Evolutionary conservation across 2,113 vertebrate species (phyloP).

Genomic region (Oxyruncus cristatus): DNA sequence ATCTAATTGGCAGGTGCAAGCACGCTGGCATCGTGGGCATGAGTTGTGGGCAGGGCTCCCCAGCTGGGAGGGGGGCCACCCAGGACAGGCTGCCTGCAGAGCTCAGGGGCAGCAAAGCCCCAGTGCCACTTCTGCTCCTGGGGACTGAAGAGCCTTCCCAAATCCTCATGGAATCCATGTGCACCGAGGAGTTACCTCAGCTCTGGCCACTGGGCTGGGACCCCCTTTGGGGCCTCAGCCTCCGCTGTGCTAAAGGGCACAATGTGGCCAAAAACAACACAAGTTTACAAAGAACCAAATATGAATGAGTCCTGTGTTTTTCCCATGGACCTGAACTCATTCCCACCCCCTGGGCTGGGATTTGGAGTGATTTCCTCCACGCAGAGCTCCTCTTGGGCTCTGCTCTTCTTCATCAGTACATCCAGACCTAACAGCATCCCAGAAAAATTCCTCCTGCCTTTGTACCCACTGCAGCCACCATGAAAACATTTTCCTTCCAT

Average conservation of each 20-base stretch:
- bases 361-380: not conserved
- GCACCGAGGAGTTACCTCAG: rapidly evolving
- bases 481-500: not conserved
- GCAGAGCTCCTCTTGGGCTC: not conserved
- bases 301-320: rapidly evolving
- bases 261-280: not conserved
- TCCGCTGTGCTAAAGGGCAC: rapidly evolving
- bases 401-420: not conserved
- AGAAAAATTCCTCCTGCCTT: not conserved
- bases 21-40: not conserved
- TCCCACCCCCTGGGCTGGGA: not conserved
- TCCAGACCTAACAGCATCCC: not conserved
- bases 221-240: rapidly evolving
- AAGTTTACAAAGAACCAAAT: not conserved
- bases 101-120: not conserved
- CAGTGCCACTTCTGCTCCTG: rapidly evolving
- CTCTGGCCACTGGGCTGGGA: not conserved
- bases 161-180: not conserved
- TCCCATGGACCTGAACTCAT: not conserved
- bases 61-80: not conserved
- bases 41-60: not conserved
- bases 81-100: not conserved
- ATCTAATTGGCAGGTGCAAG: not conserved
- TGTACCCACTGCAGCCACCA: not conserved
- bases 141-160: not conserved